These are phyloP conservation scores for Drosophila paucipuncta DNA, from an alignment of 2,888 invertebrate species.

Conservation along the genomic window DNA sequence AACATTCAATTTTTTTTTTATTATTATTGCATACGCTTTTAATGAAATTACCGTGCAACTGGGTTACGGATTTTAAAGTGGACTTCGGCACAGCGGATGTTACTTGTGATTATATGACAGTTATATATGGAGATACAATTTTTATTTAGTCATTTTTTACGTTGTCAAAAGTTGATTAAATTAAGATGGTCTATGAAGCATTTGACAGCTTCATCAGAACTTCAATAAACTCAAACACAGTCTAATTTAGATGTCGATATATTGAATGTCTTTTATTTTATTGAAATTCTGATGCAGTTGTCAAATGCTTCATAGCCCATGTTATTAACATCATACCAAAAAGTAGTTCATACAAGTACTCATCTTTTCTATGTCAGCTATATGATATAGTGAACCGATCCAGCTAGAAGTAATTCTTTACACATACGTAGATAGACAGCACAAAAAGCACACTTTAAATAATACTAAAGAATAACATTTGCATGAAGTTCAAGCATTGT, in stretches of 20 bases:
- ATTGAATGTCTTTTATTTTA: too few relatives aligned
- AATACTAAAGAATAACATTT: not conserved
- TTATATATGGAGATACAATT: not conserved
- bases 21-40: constrained; percentile 9
- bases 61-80: constrained; percentile 26
- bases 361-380: not conserved
- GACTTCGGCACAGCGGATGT: not conserved
- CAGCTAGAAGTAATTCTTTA: not conserved
- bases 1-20: not conserved
- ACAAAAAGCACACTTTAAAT: not conserved
- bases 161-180: not conserved
- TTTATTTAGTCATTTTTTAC: not conserved
- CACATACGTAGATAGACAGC: not conserved
- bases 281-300: too few relatives aligned
- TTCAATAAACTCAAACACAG: not conserved
- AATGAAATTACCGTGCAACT: constrained; percentile 47
- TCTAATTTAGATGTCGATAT: too few relatives aligned
- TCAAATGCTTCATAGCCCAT: too few relatives aligned
- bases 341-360: not conserved
- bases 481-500: not conserved
- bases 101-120: not conserved
- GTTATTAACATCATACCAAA: not conserved
- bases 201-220: not conserved
- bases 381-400: not conserved
- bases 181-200: not conserved